Evolutionary conservation across 2,113 vertebrate genomes (phyloP).

Genomic region (Galemys pyrenaicus): DNA sequence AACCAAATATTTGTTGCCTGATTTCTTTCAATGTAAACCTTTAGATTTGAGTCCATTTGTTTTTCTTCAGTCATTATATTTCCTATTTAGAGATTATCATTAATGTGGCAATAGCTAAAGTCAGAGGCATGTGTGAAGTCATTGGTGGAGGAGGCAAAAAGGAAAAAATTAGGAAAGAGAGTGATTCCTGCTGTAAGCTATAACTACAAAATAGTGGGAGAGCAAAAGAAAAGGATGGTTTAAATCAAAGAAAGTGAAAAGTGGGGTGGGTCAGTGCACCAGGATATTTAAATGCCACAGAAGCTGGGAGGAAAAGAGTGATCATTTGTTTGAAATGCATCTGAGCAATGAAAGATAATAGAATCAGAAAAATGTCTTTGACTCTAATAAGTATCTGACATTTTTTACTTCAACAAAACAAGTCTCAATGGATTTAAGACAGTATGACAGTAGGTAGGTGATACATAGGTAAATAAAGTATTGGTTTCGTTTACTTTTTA

Average conservation of each 20-base stretch:
- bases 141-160: not conserved
- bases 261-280: not conserved
- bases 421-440: not conserved
- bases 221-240: not conserved
- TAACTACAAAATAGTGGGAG: not conserved
- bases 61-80: not conserved
- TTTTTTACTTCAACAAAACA: not conserved
- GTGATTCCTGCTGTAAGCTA: not conserved
- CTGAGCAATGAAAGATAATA: not conserved
- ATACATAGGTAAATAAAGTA: not conserved
- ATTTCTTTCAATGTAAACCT: conserved; percentile 2
- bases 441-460: not conserved
- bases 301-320: not conserved
- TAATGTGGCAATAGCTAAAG: not conserved
- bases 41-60: not conserved
- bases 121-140: not conserved
- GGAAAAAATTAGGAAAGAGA: not conserved
- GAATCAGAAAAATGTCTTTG: not conserved
- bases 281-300: not conserved
- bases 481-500: too few species aligned
- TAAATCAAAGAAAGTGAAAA: not conserved
- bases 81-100: not conserved
- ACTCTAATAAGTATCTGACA: not conserved
- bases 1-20: not conserved
- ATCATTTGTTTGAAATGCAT: not conserved